phyloP scores from a whole-genome alignment of 2,797 vertebrate species.

The Callimico goeldii region DNA sequence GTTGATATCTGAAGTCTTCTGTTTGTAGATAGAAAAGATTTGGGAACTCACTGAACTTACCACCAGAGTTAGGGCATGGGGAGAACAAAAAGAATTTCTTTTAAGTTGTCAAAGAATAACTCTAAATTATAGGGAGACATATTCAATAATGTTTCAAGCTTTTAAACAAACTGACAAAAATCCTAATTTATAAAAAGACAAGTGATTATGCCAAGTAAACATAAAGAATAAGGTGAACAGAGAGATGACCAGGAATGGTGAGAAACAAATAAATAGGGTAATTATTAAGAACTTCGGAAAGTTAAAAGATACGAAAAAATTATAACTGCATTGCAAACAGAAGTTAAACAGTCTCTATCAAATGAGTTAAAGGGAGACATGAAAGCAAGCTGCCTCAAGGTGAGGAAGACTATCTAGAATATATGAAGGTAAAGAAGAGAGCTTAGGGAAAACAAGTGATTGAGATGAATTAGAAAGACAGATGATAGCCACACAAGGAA shows the following conservation, averaged over 20 bases:
- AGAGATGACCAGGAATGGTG: neutral
- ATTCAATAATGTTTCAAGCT: neutral
- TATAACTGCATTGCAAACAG: neutral
- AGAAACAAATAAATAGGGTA: neutral
- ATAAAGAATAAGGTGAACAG: neutral
- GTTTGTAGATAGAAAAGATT: neutral
- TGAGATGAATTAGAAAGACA: neutral
- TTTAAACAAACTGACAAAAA: neutral
- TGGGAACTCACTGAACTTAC: neutral
- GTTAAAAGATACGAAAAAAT: neutral
- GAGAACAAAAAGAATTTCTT: neutral
- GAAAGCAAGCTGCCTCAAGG: neutral
- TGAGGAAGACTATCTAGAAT: neutral
- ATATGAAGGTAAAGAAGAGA: neutral
- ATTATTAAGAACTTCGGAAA: neutral
- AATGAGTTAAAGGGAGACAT: neutral
- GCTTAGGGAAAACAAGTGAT: neutral
- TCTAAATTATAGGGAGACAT: neutral
- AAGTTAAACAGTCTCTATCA: neutral
- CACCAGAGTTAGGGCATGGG: neutral
- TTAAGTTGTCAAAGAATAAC: neutral
- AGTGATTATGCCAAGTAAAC: neutral
- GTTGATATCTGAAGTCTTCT: neutral
- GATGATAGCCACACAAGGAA: neutral
- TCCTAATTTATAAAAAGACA: neutral